These are phyloP conservation scores for Rhynchomys soricoides DNA, from an alignment of 2,113 vertebrate genomes.

Conservation along the genomic window DNA sequence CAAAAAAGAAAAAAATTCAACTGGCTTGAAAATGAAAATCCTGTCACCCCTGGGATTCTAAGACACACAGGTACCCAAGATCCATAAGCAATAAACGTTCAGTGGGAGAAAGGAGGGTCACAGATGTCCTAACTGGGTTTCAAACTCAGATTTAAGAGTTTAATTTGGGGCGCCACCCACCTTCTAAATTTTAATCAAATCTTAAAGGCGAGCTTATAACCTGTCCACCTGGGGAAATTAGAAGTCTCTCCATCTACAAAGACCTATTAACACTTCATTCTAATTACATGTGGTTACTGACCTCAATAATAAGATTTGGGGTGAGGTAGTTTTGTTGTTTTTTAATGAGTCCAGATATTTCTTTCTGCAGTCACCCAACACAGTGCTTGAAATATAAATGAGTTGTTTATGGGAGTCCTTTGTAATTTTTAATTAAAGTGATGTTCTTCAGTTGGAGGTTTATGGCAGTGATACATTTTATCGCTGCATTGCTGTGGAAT, in stretches of 20 bases:
- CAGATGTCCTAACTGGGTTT: slow-evolving; percentile 73
- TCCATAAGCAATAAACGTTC: too few species aligned
- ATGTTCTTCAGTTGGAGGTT: slow-evolving; percentile 84
- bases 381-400: slow-evolving; percentile 78
- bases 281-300: slow-evolving; percentile 86
- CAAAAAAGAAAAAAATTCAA: background rate
- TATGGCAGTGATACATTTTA: slow-evolving; percentile 88
- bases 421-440: slow-evolving; percentile 90
- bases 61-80: slow-evolving; percentile 42
- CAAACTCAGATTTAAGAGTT: slow-evolving; percentile 84
- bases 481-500: slow-evolving; percentile 83
- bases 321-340: slow-evolving; percentile 68
- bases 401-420: slow-evolving; percentile 88
- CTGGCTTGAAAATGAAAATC: slow-evolving; percentile 14
- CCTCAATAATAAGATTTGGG: slow-evolving; percentile 76
- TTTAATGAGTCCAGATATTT: slow-evolving; percentile 79
- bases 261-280: slow-evolving; percentile 86
- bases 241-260: slow-evolving; percentile 77
- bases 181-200: slow-evolving; percentile 87
- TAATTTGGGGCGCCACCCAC: slow-evolving; percentile 82
- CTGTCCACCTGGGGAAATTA: slow-evolving; percentile 88
- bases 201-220: slow-evolving; percentile 88
- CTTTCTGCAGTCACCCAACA: slow-evolving; percentile 74
- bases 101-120: background rate
- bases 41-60: slow-evolving; percentile 60